phyloP scores from a whole-genome alignment of 1,140 invertebrate species.

The Drosophila mayri region DNA sequence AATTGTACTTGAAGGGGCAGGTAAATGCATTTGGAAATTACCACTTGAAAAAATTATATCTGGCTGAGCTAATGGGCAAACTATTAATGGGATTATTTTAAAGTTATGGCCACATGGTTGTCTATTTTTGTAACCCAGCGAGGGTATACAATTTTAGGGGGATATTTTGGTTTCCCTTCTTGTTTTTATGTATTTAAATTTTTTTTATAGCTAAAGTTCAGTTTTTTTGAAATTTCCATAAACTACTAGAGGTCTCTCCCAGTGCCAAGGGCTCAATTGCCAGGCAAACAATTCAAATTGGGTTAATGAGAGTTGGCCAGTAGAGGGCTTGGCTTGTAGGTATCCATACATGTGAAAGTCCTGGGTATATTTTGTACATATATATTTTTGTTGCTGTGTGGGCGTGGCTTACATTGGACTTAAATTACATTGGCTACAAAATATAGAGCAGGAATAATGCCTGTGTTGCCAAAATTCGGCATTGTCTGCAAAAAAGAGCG shows the following conservation, averaged over 20 bases:
- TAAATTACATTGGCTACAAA: slow-evolving; percentile 46
- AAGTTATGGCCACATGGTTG: not conserved
- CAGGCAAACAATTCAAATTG: slow-evolving; percentile 56
- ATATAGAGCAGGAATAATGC: not conserved
- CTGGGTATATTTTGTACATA: not conserved
- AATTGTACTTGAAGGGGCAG: slow-evolving; percentile 15
- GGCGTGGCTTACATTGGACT: slow-evolving; percentile 40
- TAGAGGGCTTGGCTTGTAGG: slow-evolving; percentile 30
- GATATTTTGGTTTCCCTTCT: not conserved
- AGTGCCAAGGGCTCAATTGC: slow-evolving; percentile 38
- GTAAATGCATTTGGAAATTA: slow-evolving; percentile 38
- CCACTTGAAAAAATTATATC: not conserved
- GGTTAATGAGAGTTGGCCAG: slow-evolving; percentile 58
- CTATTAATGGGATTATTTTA: not conserved
- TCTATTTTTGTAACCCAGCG: not conserved
- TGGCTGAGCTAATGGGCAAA: slow-evolving; percentile 8
- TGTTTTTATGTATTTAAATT: not conserved
- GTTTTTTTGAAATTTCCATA: not conserved
- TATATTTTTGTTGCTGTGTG: not conserved
- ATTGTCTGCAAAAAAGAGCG: not conserved
- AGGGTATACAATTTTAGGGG: not conserved
- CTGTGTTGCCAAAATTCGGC: not conserved
- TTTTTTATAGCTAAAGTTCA: not conserved
- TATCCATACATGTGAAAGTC: not conserved
- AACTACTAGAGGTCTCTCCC: not conserved